Base-by-base conservation (phyloP, 1,140 invertebrate genomes). In the Atta colombica region DNA sequence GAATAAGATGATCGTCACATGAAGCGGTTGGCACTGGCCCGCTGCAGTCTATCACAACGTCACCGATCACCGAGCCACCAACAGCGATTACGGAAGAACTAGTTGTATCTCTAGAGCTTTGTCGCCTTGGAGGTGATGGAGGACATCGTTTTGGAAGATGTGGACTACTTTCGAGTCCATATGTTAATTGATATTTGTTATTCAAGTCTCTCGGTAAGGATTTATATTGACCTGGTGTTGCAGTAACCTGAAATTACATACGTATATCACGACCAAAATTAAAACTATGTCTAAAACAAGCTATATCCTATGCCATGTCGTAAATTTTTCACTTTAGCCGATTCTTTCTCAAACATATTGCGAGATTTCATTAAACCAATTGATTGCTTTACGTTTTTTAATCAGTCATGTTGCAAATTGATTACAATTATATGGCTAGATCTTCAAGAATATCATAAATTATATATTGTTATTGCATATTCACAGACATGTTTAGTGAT, bases 41-140 rank as follows among this genome's bases (percentile, higher is more conserved):
- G 81, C 95, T 96, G 89, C 95, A 96, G 87, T 96, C 95, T 89
- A 96, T 96, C 7, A 96, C 95, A 16, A 95, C 93, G 72, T 95
- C 95, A 28, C 93, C 93, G 16, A 88, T 66, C 45, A 65, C 80
- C 25, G 75, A 45, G 77, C 77, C 87, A 35, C 89, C 87, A 18
- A 88, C 78, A 12, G 82, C 91, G 1, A 93, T 92, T 35, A 93
- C 92, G 28, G 93, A 91, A 21, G 91, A 92, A 25, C 92, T 85
- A 66, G 87, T 92, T 90, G 35, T 88, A 28, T 95, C 95, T 75
- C 94, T 91, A 2, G 96, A 92, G 93, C 96, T 97, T 87, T 97
- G 97, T 5, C 98, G 96, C 91, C 98, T 97, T 1, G 98, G 98
- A 1, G 98, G 98, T 65, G 98, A 98, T 0, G 98, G 98, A 14